Conservation (phyloP, 2,113 vertebrate genomes). For the Brachirus orientalis region DNA sequence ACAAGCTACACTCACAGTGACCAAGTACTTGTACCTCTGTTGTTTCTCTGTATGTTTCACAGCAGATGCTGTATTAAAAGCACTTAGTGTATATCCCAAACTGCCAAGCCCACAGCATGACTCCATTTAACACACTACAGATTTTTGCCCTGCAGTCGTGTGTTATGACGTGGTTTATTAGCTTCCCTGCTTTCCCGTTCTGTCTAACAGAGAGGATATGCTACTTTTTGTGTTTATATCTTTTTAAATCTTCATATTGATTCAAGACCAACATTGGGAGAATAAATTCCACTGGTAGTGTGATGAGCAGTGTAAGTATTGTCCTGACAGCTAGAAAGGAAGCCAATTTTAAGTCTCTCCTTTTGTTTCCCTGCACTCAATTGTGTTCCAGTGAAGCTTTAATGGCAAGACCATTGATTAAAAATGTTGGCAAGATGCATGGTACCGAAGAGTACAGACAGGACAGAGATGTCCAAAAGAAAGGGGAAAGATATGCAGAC, state of each 20-base stretch:
- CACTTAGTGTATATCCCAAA: too few relatives aligned
- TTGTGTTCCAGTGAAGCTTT: conserved; percentile 24
- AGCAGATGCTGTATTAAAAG: too few relatives aligned
- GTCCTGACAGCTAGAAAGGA: conserved; percentile 34
- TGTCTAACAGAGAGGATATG: conserved; percentile 25
- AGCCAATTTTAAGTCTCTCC: conserved; percentile 18
- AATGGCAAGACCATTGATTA: conserved; percentile 21
- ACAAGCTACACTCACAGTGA: conserved; percentile 10
- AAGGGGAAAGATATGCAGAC: neutral
- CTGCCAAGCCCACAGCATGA: too few relatives aligned
- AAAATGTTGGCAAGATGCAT: conserved; percentile 23
- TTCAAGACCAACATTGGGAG: conserved; percentile 27
- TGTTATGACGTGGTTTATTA: conserved; percentile 31
- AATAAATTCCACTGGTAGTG: conserved; percentile 39
- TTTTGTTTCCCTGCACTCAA: conserved; percentile 33
- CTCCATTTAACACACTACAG: too few relatives aligned
- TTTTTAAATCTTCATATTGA: conserved; percentile 49
- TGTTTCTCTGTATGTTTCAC: conserved; percentile 3
- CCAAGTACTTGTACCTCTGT: neutral
- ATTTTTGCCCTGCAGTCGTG: neutral
- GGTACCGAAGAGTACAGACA: neutral
- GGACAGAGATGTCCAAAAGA: conserved; percentile 9
- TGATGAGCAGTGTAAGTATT: conserved; percentile 40
- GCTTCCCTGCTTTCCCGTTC: conserved; percentile 15
- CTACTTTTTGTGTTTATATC: conserved; percentile 20